Conservation (phyloP, 2,888 invertebrate species). For the Unio pictorum region DNA sequence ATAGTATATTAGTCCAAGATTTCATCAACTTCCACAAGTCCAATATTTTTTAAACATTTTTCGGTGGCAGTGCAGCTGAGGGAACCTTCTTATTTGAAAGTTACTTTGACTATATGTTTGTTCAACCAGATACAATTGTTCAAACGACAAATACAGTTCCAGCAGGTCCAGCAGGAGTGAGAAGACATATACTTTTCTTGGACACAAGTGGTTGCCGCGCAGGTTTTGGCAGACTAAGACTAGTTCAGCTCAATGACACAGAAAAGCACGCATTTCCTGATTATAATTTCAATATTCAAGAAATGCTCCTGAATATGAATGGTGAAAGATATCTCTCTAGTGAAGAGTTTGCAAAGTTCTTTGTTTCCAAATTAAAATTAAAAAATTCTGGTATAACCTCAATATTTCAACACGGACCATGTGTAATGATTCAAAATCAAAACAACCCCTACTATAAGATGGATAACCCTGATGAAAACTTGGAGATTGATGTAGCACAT, state of each 20-base stretch:
- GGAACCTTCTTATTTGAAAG: slow-evolving; percentile 6
- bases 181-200: background rate
- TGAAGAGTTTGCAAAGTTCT: slow-evolving; percentile 7
- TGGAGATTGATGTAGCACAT: slow-evolving; percentile 9
- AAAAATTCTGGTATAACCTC: too few species aligned
- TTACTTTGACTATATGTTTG: slow-evolving; percentile 9
- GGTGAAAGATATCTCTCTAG: too few species aligned
- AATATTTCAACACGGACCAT: slow-evolving; percentile 8
- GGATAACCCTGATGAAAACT: too few species aligned
- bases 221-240: slow-evolving; percentile 7
- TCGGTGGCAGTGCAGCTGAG: slow-evolving; percentile 10
- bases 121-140: too few species aligned
- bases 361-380: background rate
- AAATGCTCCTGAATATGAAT: too few species aligned
- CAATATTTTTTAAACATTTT: background rate
- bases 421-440: too few species aligned
- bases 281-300: too few species aligned
- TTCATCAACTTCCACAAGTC: too few species aligned
- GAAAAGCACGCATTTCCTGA: too few species aligned
- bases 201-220: slow-evolving; percentile 1
- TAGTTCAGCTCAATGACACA: background rate
- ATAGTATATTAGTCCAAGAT: too few species aligned
- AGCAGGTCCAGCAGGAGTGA: background rate
- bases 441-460: too few species aligned
- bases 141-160: background rate